These are phyloP conservation scores for Hyperoodon ampullatus DNA, from an alignment of 2,113 vertebrate genomes.

Conservation along the genomic window DNA sequence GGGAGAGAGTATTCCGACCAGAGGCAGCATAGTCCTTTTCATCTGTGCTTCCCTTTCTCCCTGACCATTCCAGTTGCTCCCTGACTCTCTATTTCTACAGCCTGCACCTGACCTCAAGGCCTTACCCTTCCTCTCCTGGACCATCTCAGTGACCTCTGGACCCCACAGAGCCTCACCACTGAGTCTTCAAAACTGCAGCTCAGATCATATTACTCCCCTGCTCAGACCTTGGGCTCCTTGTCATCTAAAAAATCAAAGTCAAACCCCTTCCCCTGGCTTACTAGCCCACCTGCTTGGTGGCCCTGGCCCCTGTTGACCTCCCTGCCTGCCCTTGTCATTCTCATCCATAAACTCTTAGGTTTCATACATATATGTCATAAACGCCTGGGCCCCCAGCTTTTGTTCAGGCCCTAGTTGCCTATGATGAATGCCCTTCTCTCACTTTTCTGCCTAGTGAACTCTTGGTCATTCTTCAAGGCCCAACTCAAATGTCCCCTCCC, in stretches of 20 bases:
- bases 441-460: background rate
- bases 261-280: background rate
- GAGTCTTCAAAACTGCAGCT: background rate
- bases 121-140: background rate
- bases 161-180: background rate
- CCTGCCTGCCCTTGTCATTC: background rate
- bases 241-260: background rate
- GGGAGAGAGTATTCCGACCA: background rate
- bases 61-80: background rate
- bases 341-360: background rate
- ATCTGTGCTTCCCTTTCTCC: background rate
- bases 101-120: background rate
- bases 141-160: background rate
- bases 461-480: slow-evolving; percentile 39
- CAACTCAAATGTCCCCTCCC: background rate
- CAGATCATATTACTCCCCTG: background rate
- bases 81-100: background rate
- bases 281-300: background rate
- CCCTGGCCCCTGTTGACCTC: background rate
- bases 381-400: background rate
- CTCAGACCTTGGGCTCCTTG: background rate
- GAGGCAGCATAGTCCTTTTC: background rate
- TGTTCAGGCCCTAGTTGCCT: background rate
- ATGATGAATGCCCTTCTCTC: background rate
- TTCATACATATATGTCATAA: background rate